phyloP scores from a whole-genome alignment of 2,888 invertebrate genomes.

The Philhelius pedissequus region DNA sequence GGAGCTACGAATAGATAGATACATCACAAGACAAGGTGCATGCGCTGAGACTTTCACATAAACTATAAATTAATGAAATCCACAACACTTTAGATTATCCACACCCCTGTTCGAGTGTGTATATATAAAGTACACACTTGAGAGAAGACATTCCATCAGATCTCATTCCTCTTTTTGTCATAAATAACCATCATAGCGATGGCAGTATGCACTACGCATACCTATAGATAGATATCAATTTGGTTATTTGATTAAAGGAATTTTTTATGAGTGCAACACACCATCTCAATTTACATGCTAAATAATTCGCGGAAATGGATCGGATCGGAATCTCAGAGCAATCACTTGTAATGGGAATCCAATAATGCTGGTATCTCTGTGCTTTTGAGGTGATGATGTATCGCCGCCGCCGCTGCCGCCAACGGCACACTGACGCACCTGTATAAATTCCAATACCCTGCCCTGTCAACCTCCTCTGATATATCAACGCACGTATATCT shows the following conservation, averaged over 20 bases:
- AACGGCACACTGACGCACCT: conserved; percentile 57
- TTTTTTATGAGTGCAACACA: conserved; percentile 62
- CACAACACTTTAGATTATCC: conserved; percentile 66
- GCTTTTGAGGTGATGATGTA: conserved; percentile 50
- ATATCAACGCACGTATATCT: too few relatives aligned
- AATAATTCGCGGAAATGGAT: conserved; percentile 67
- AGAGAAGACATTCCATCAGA: conserved; percentile 5
- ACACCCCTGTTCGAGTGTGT: conserved; percentile 36
- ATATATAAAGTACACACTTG: not conserved
- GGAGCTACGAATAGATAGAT: conserved; percentile 1
- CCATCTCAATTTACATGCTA: conserved; percentile 61
- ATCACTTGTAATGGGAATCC: conserved; percentile 64
- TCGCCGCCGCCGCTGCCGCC: conserved; percentile 48
- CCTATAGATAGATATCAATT: not conserved
- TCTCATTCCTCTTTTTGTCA: not conserved
- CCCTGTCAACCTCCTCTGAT: not conserved
- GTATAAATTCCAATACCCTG: conserved; percentile 47
- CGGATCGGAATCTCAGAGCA: conserved; percentile 63
- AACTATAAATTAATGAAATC: conserved; percentile 66
- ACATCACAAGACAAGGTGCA: not conserved
- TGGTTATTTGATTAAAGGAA: conserved; percentile 67
- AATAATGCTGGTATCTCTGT: conserved; percentile 27
- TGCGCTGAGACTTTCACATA: conserved; percentile 57
- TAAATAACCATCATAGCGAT: not conserved
- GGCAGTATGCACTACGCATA: not conserved